Evolutionary conservation across 2,888 invertebrate species (phyloP), one percentile per base, ranked within the genome.

Genomic region (Heliconius aoede): DNA sequence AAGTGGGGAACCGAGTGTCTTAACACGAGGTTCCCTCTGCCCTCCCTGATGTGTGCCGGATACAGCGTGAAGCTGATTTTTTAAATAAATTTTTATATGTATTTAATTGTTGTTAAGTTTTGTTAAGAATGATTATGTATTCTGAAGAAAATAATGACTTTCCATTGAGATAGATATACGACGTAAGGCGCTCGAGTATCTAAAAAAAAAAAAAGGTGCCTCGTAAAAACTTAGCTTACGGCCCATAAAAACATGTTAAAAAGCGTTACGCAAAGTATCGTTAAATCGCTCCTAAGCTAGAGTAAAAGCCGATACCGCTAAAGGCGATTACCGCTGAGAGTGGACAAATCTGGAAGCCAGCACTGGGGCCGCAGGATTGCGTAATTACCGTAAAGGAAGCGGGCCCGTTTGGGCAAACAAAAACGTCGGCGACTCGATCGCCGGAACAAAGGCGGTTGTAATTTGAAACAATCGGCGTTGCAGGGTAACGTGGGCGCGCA

Each of bases 381-480:
- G 91, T 93, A 93, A 94, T 94, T 92, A 92, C 91, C 90, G 91
- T 91, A 89, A 92, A 91, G 92, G 92, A 94, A 93, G 93, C 90
- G 86, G 89, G 87, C 90, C 46, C 91, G 91, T 91, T 91, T 90
- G 89, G 89, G 88, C 89, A 90, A 92, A 93, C 94, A 92, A 94
- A 93, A 93, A 93, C 89, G 88, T 86, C 85, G 89, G 90, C 90
- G 90, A 92, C 88, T 91, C 91, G 92, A 93, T 93, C 92, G 90
- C 91, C 89, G 90, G 91, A 92, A 93, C 93, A 94, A 94, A 93
- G 93, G 89, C 92, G 88, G 87, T 89, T 89, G 93, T 93, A 94
- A 93, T 93, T 93, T 91, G 94, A 94, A 94, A 94, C 94, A 94
- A 94, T 94, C 93, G 93, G 90, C 89, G 90, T 90, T 90, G 90